phyloP scores from a whole-genome alignment of 2,888 invertebrate genomes.

The Acanthoscelides obtectus region DNA sequence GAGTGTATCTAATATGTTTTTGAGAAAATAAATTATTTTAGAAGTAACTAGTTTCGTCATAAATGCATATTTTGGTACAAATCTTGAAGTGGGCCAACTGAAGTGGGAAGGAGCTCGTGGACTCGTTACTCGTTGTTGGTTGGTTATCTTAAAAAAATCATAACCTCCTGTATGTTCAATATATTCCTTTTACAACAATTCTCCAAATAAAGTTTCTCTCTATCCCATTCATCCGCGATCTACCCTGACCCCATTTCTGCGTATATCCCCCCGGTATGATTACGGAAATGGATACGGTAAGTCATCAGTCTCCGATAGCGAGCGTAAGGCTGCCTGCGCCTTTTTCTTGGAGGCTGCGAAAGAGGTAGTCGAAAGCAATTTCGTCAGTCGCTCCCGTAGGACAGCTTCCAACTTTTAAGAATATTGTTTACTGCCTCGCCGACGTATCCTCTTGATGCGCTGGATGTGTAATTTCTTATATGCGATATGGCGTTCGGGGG shows the following conservation, averaged over 20 bases:
- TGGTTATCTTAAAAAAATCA: no score
- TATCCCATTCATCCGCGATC: background rate
- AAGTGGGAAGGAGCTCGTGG: no score
- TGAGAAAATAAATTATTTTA: no score
- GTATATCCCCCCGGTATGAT: background rate
- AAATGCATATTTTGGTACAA: no score
- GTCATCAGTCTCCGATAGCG: conserved; percentile 2
- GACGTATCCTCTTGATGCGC: conserved; percentile 1
- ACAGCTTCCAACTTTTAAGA: conserved; percentile 29
- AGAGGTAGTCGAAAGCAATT: conserved; percentile 30
- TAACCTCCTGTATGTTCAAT: no score
- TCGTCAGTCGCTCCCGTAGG: conserved; percentile 26
- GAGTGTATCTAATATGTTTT: no score
- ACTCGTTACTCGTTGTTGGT: no score
- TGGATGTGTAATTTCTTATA: background rate
- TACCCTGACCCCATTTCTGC: background rate
- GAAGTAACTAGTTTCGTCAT: no score
- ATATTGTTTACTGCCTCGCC: conserved; percentile 33
- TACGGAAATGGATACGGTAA: conserved; percentile 8
- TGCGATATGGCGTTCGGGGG: background rate
- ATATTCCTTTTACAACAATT: no score
- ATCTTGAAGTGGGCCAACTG: no score
- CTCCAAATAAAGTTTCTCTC: background rate
- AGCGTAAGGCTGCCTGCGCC: conserved; percentile 1
- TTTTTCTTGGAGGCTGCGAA: conserved; percentile 30